phyloP scores from a whole-genome alignment of 2,888 invertebrate genomes.

The Chesias legatella region DNA sequence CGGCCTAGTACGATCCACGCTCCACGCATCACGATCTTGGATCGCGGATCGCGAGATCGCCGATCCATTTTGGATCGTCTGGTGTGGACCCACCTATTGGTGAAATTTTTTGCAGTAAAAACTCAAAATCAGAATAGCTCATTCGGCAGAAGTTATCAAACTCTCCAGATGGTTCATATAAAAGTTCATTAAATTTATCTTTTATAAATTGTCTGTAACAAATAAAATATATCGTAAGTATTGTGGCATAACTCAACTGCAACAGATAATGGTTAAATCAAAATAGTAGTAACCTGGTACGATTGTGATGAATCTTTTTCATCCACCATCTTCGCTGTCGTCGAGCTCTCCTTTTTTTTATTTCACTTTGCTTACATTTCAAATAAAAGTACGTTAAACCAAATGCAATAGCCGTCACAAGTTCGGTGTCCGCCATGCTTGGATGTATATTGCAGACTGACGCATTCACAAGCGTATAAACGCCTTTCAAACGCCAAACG shows the following conservation, averaged over 20 bases:
- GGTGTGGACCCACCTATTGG: too few species aligned
- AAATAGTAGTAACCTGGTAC: too few species aligned
- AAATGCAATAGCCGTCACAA: slow-evolving; percentile 20
- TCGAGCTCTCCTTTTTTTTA: slow-evolving; percentile 1
- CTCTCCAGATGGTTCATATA: slow-evolving; percentile 34
- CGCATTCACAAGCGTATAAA: slow-evolving; percentile 23
- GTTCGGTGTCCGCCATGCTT: slow-evolving; percentile 26
- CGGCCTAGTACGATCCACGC: too few species aligned
- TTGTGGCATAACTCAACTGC: too few species aligned
- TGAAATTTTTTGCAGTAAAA: slow-evolving; percentile 34
- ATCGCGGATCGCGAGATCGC: too few species aligned
- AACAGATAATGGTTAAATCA: too few species aligned
- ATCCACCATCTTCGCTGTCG: too few species aligned
- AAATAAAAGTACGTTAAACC: slow-evolving; percentile 13
- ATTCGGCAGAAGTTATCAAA: slow-evolving; percentile 28
- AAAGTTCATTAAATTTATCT: slow-evolving; percentile 32
- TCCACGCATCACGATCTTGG: too few species aligned
- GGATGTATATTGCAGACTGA: slow-evolving; percentile 24
- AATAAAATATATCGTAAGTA: too few species aligned
- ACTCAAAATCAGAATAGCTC: slow-evolving; percentile 34
- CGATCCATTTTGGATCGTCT: too few species aligned
- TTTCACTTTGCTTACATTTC: slow-evolving; percentile 8
- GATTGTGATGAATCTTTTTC: too few species aligned
- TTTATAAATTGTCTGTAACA: slow-evolving; percentile 29
- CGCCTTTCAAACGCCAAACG: slow-evolving; percentile 21